phyloP scores from a whole-genome alignment of 2,113 vertebrate species.

The Mus musculus region DNA sequence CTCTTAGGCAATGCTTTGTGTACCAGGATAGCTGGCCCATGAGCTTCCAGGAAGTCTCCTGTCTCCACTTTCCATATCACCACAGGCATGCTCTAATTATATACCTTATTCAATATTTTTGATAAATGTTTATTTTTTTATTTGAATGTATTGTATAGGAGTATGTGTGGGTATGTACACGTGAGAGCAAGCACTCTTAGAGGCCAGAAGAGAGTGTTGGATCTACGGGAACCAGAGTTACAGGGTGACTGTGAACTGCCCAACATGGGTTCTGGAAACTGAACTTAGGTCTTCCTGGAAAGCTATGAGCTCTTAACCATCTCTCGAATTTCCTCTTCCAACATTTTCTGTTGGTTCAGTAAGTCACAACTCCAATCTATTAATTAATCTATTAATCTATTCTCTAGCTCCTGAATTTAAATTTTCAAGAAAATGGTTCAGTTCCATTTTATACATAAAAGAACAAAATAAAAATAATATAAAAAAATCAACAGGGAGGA shows the following conservation, averaged over 20 bases:
- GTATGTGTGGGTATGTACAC: not conserved
- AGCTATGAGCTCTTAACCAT: not conserved
- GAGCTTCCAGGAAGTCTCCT: not conserved
- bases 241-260: not conserved
- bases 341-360: not conserved
- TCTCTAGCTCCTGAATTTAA: not conserved
- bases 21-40: not conserved
- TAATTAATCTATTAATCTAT: too few species aligned
- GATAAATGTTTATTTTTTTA: not conserved
- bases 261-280: not conserved
- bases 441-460: not conserved
- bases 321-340: not conserved
- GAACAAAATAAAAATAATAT: not conserved
- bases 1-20: not conserved
- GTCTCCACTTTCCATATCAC: not conserved
- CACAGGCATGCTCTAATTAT: not conserved
- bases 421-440: not conserved
- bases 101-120: not conserved
- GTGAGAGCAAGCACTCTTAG: not conserved
- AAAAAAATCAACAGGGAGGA: not conserved
- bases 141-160: not conserved
- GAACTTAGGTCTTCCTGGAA: not conserved
- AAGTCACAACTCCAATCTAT: not conserved
- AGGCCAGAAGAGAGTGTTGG: not conserved
- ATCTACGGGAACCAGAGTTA: not conserved